A percentile compares a stretch with the other conserved stretches of the same genome.
These are phyloP conservation scores for Eulimnadia texana DNA, from an alignment of 1,140 invertebrate species.

Conservation along the genomic window DNA sequence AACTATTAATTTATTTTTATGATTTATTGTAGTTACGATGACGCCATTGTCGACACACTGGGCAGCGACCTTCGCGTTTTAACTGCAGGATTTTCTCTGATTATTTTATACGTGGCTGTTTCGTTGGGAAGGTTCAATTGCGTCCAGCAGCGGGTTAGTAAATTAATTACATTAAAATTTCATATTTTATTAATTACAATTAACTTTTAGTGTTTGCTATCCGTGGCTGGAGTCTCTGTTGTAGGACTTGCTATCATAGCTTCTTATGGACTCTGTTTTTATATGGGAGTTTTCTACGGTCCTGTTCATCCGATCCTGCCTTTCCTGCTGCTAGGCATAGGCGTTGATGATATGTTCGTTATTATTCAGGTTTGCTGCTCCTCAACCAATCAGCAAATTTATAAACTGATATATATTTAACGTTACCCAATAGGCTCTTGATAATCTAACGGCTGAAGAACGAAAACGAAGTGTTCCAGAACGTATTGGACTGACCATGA, in stretches of 20 bases:
- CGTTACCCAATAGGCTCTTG: conserved; percentile 23
- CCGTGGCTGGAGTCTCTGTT: conserved; percentile 35
- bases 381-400: not conserved
- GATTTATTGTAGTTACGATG: conserved; percentile 29
- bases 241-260: conserved; percentile 37
- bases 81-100: conserved; percentile 35
- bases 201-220: conserved; percentile 28
- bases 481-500: conserved; percentile 32
- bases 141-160: conserved; percentile 35
- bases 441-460: conserved; percentile 26
- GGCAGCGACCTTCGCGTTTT: conserved; percentile 36
- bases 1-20: not conserved
- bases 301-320: conserved; percentile 41
- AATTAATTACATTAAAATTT: not conserved
- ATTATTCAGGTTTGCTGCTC: conserved; percentile 30
- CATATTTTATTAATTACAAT: not conserved
- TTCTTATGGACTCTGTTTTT: conserved; percentile 38
- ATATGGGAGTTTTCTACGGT: conserved; percentile 36
- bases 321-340: conserved; percentile 39
- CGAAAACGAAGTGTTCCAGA: conserved; percentile 25
- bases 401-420: not conserved
- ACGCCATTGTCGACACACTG: conserved; percentile 30
- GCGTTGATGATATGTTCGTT: conserved; percentile 39
- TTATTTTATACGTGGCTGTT: conserved; percentile 37
- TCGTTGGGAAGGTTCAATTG: conserved; percentile 40